A percentile compares a stretch with the other conserved stretches of the same genome.
These are phyloP conservation scores for Notarius quadriscutis DNA, from an alignment of 2,113 vertebrate genomes.

Conservation along the genomic window DNA sequence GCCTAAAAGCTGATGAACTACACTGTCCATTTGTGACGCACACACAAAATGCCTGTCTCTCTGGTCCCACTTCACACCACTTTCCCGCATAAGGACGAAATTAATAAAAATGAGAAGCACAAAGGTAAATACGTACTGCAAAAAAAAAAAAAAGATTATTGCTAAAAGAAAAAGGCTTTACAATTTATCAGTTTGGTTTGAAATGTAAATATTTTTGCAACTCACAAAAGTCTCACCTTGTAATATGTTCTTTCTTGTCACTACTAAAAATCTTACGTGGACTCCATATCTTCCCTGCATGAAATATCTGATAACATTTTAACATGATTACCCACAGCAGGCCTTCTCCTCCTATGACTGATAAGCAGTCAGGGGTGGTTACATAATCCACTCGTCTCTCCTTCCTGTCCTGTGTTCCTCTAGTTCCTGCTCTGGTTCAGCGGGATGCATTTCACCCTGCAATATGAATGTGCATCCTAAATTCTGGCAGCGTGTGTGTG, in stretches of 20 bases:
- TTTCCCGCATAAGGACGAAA: background rate
- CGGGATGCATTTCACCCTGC: background rate
- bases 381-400: conserved; percentile 13
- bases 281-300: background rate
- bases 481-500: conserved; percentile 28
- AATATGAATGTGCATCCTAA: background rate
- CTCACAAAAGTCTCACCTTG: background rate
- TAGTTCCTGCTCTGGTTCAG: background rate
- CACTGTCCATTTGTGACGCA: no score
- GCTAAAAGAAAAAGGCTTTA: background rate
- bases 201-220: background rate
- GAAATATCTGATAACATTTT: conserved; percentile 26
- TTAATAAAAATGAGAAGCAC: background rate
- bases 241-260: background rate
- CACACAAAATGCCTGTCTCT: no score
- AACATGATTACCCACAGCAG: conserved; percentile 19
- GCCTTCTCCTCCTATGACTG: background rate
- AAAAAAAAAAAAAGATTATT: background rate
- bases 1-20: no score
- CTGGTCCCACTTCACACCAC: background rate
- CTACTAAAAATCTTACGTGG: background rate
- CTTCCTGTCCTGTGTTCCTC: background rate
- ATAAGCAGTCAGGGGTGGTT: conserved; percentile 15
- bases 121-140: background rate
- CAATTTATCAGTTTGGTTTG: background rate